Evolutionary conservation across 2,797 vertebrate species (phyloP).

Genomic region (Petrocephalus sullivani): DNA sequence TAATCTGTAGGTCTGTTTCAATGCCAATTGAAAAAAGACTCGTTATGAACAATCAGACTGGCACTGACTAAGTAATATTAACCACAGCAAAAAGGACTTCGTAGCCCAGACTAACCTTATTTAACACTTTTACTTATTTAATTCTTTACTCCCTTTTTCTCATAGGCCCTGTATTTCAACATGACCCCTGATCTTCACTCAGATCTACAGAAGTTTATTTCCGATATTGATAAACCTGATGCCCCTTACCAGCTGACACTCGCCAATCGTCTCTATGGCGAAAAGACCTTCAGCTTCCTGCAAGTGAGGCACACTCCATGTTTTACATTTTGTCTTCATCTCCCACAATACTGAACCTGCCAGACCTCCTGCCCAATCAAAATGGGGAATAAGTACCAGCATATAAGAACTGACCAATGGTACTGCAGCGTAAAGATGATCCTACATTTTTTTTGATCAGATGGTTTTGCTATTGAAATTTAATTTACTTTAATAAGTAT

Average conservation of each 20-base stretch:
- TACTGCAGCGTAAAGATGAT: neutral
- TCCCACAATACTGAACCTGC: neutral
- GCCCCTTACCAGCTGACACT: conserved; percentile 70
- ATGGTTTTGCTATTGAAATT: neutral
- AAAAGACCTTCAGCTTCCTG: conserved; percentile 72
- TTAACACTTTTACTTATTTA: neutral
- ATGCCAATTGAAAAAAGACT: neutral
- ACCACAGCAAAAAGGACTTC: neutral
- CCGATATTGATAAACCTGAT: conserved; percentile 66
- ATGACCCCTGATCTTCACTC: conserved; percentile 63
- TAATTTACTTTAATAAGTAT: neutral
- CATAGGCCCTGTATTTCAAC: conserved; percentile 60
- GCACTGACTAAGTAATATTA: neutral
- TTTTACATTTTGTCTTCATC: neutral
- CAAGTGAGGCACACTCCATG: conserved; percentile 44
- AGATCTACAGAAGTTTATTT: conserved; percentile 65
- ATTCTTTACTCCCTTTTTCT: neutral
- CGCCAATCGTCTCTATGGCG: conserved; percentile 83
- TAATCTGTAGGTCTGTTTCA: too few species aligned
- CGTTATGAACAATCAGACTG: neutral
- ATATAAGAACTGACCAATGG: neutral
- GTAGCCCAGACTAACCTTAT: neutral
- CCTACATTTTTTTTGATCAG: neutral
- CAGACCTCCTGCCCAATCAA: neutral
- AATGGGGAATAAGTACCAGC: neutral